Conservation (phyloP, 2,888 invertebrate genomes). For the Callosobruchus maculatus region DNA sequence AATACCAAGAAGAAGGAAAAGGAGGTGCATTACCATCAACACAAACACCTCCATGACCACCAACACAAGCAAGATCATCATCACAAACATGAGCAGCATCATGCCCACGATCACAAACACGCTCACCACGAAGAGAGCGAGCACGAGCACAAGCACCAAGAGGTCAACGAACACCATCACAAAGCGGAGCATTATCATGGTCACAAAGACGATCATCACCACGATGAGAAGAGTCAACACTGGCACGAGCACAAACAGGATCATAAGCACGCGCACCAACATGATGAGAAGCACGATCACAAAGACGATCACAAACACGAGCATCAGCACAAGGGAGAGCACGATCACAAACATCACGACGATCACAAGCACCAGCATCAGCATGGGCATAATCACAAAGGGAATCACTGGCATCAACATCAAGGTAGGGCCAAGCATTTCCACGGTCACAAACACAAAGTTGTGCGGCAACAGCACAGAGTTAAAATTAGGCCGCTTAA, state of each 20-base stretch:
- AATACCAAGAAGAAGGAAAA: constrained; percentile 6
- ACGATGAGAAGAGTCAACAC: constrained; percentile 20
- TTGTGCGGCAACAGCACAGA: constrained; percentile 16
- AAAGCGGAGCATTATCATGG: constrained; percentile 19
- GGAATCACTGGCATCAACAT: constrained; percentile 18
- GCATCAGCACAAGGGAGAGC: constrained; percentile 25
- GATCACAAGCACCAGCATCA: constrained; percentile 23
- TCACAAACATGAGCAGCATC: constrained; percentile 15
- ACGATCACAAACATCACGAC: constrained; percentile 25
- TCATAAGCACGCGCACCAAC: constrained; percentile 20
- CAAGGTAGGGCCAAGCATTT: constrained; percentile 17
- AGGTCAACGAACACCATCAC: constrained; percentile 14
- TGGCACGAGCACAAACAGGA: constrained; percentile 20
- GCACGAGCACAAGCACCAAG: constrained; percentile 21
- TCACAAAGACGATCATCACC: constrained; percentile 24
- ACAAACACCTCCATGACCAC: constrained; percentile 39
- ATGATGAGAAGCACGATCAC: constrained; percentile 24
- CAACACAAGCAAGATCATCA: constrained; percentile 34
- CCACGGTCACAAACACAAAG: constrained; percentile 12
- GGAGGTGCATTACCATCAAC: constrained; percentile 39
- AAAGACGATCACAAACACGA: constrained; percentile 24
- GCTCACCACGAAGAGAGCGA: constrained; percentile 16
- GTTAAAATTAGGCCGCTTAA: constrained; percentile 15
- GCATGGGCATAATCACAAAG: constrained; percentile 21
- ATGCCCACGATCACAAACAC: constrained; percentile 13